A percentile compares a stretch with the other conserved stretches of the same genome.
These are phyloP conservation scores for Palythoa grandiflora DNA, from an alignment of 92 coral and sea anemone genomes.

Conservation along the genomic window DNA sequence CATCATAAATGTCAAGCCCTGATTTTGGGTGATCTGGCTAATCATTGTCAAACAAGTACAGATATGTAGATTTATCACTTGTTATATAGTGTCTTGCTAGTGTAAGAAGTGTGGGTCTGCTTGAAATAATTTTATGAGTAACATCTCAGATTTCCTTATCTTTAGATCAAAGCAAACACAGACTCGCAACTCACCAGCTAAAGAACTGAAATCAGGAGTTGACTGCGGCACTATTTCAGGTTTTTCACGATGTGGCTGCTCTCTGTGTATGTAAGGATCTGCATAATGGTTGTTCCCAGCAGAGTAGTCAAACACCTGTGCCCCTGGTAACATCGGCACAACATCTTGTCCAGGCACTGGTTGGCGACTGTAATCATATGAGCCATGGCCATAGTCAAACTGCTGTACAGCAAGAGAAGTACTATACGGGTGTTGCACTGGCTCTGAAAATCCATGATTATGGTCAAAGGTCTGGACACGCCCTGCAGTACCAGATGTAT, in stretches of 20 bases:
- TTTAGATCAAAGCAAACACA: not conserved
- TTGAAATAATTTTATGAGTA: no score
- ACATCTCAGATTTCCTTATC: not conserved
- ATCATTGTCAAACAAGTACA: no score
- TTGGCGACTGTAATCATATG: constrained; percentile 56
- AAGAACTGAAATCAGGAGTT: constrained; percentile 39
- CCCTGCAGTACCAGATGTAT: constrained; percentile 56
- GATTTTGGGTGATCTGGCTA: no score
- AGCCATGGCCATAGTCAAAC: constrained; percentile 86
- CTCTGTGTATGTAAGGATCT: constrained; percentile 63
- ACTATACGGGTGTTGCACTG: constrained; percentile 66
- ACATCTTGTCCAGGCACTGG: constrained; percentile 70
- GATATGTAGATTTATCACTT: no score
- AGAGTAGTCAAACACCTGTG: constrained; percentile 87
- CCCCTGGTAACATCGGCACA: constrained; percentile 66
- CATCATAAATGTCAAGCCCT: no score
- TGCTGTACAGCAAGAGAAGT: constrained; percentile 73
- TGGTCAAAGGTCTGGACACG: constrained; percentile 89
- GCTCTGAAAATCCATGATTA: constrained; percentile 80
- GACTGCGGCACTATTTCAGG: constrained; percentile 31
- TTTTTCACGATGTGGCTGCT: constrained; percentile 41
- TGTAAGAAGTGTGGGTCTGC: no score
- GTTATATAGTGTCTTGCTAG: no score
- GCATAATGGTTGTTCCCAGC: constrained; percentile 60
- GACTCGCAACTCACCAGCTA: constrained; percentile 36